Conservation (phyloP, 2,888 invertebrate genomes). For the Lycocerus yunnanus region DNA sequence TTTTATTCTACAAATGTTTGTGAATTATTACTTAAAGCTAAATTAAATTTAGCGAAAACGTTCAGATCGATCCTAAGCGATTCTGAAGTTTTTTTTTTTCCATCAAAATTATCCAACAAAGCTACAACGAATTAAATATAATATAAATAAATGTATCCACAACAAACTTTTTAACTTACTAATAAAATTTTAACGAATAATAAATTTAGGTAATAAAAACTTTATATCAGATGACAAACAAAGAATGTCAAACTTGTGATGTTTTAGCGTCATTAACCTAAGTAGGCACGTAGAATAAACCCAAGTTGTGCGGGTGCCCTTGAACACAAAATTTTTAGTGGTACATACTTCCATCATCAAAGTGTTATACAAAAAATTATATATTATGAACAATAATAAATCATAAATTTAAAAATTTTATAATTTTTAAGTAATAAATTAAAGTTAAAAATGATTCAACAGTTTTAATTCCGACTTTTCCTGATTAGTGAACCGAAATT, state of each 20-base stretch:
- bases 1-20: background rate
- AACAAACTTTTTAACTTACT: background rate
- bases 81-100: background rate
- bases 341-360: background rate
- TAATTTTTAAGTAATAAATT: background rate
- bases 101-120: background rate
- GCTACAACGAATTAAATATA: background rate
- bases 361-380: background rate
- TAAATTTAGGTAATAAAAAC: background rate
- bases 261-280: constrained; percentile 12
- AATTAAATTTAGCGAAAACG: background rate
- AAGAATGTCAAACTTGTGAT: constrained; percentile 6
- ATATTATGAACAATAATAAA: background rate
- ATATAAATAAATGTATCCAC: background rate
- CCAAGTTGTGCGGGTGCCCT: constrained; percentile 14
- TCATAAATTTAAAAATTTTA: background rate
- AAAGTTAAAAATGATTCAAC: no score
- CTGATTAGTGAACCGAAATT: no score
- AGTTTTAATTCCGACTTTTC: no score
- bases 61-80: background rate
- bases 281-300: constrained; percentile 6
- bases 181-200: background rate
- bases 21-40: background rate
- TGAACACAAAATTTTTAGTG: constrained; percentile 6
- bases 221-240: constrained; percentile 1